Percentiles rank a stretch among this genome's conserved stretches.
phyloP scores from a whole-genome alignment of 2,113 vertebrate genomes.

The Ancistrus triradiatus region DNA sequence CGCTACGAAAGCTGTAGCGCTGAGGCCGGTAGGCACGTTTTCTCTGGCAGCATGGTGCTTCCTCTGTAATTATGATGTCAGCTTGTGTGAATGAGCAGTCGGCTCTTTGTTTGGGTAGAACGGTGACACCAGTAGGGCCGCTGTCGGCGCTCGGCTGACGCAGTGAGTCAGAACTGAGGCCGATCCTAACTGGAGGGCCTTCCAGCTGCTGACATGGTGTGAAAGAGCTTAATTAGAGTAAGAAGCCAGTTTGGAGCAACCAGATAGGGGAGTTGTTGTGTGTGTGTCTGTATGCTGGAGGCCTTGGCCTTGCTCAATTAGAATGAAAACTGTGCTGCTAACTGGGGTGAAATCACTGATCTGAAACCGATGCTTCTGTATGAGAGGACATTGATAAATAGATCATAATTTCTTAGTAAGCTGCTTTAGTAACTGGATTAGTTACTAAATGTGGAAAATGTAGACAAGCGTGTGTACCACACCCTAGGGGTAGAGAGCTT shows the following conservation, averaged over 20 bases:
- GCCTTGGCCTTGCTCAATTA: background rate
- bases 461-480: no score
- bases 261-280: slow-evolving; percentile 36
- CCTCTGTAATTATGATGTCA: slow-evolving; percentile 31
- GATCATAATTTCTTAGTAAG: no score
- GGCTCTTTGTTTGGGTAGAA: slow-evolving; percentile 19
- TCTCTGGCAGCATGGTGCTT: background rate
- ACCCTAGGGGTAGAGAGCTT: no score
- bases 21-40: background rate
- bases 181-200: slow-evolving; percentile 33
- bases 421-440: no score
- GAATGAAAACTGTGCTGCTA: background rate
- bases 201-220: slow-evolving; percentile 57
- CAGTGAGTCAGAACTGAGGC: slow-evolving; percentile 8
- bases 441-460: no score
- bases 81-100: slow-evolving; percentile 56
- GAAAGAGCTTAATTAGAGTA: slow-evolving; percentile 68
- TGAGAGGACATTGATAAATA: no score
- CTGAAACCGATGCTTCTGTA: no score
- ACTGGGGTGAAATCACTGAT: no score
- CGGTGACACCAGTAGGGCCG: background rate
- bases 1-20: background rate
- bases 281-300: slow-evolving; percentile 22
- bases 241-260: slow-evolving; percentile 51
- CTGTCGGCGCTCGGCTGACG: background rate